Evolutionary conservation across 2,888 invertebrate species (phyloP), one percentile per base, ranked within the genome.

Genomic region (Lepidonotus clava): DNA sequence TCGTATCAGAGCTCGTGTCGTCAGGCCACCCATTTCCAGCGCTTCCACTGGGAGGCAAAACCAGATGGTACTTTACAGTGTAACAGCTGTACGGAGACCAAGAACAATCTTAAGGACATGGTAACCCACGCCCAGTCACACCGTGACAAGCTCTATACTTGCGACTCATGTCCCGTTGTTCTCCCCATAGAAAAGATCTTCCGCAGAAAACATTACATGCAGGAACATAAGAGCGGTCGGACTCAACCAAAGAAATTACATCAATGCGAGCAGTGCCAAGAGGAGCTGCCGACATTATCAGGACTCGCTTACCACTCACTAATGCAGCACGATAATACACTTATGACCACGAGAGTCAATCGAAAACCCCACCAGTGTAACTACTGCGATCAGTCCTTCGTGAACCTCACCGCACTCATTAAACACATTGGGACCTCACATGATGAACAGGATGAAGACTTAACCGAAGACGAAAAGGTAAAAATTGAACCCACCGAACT

Each of bases 351-450:
- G 5, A 34, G n/a, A 34, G 34, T 34, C 8, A 32, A 36, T 0
- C 71, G 71, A 0, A 71, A 71, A 18, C 14, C 71, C 5, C 71
- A 71, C 38, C 71, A 71, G 38, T 71, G 71, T 71, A 71, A 71
- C 71, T 71, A 71, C 71, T 71, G 71, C 71, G n/a, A 38, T 1
- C 21, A 21, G 4, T 71, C 71, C 36, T 71, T 71, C n/a, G 14
- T 18, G 1, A 71, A 11, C n/a, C 36, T 8, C 8, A 36, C 71
- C 5, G 38, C 71, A 5, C 71, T 71, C 36, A 71, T 71, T 4
- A 34, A 38, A 6, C 71, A 71, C 71, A 71, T 71, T 4, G 36
- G 21, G 4, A 38, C 36, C 11, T 36, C 0, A 0, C 71, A 71
- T 24, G 36, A n/a, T 0, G 61, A 4, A 1, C 28, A 61, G 24